Base-by-base conservation (phyloP, 2,797 vertebrate genomes). In the Anabas testudineus region DNA sequence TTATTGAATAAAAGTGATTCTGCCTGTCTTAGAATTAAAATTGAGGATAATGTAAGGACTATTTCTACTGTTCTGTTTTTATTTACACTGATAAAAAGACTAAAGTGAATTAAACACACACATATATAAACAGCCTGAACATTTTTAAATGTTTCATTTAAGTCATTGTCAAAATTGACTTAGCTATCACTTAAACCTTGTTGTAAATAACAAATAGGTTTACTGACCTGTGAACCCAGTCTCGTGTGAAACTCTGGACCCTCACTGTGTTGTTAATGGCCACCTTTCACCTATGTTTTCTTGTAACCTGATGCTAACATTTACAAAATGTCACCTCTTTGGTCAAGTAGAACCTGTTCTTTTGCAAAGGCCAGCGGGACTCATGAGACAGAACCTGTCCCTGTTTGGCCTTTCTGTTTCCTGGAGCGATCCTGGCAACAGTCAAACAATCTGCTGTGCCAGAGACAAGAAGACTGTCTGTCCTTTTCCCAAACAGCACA, bases 401-500 rank as follows among this genome's bases (percentile, higher is more conserved):
- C 72, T 41, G 72, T 81, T 78, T 41, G 72, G 76, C 86, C 53
- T 67, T 74, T 81, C 76, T 28, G 70, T 83, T 73, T 71, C 81
- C 68, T 4, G 54, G 71, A 70, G 71, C 30, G 46, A 55, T 48
- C 81, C 64, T 89, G 83, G 87, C 87, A 80, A 16, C 37, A 26
- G 43, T 73, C 68, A 72, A 71, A 80, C 68, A 16, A n/a, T 82
- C 43, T 42, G 67, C 69, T 61, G 68, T 77, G 80, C 78, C 78
- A 53, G 46, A 24, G 76, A 90, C 80, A 84, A 79, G 69, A 48
- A 79, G 66, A 22, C 82, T 52, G 78, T 22, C 79, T 81, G 78
- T 80, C 78, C 74, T 78, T 89, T 89, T 85, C 85, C 86, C 60
- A 63, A 64, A 47, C 68, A 82, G 82, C 74, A 80, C 74, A 83